A percentile compares a stretch with the other conserved stretches of the same genome.
Evolutionary conservation across 1,140 invertebrate species (phyloP).

Genomic region (Streblospio benedicti): DNA sequence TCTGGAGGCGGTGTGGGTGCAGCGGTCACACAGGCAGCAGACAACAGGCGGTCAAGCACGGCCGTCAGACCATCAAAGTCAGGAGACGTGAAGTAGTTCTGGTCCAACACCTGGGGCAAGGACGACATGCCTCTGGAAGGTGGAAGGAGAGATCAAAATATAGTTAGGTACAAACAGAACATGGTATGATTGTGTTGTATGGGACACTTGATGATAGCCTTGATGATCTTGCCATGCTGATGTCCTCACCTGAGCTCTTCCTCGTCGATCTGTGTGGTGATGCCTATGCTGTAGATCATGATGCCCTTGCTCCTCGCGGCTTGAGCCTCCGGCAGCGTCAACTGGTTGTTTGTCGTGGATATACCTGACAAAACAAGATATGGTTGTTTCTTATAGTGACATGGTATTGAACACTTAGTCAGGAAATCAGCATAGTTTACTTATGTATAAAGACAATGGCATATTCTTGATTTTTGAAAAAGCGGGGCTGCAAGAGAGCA

Average conservation of each 20-base stretch:
- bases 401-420: too few relatives aligned
- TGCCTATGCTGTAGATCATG: constrained; percentile 1
- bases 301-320: constrained; percentile 3
- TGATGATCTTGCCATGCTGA: not conserved
- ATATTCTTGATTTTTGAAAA: too few relatives aligned
- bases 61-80: constrained; percentile 1
- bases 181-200: too few relatives aligned
- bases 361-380: too few relatives aligned
- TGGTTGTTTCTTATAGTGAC: too few relatives aligned
- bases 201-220: not conserved
- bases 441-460: too few relatives aligned
- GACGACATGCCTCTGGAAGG: constrained; percentile 4
- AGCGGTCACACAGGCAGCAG: not conserved
- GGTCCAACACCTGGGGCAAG: not conserved
- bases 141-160: too few relatives aligned
- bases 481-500: too few relatives aligned
- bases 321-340: not conserved
- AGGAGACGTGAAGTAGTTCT: constrained; percentile 4
- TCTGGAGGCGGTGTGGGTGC: not conserved
- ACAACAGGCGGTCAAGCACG: not conserved
- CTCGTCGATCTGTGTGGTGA: not conserved
- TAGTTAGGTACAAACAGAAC: too few relatives aligned
- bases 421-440: too few relatives aligned
- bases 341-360: not conserved
- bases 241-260: not conserved